These are phyloP conservation scores for Brachionus rotundiformis DNA, from an alignment of 1,140 invertebrate genomes.

Conservation along the genomic window DNA sequence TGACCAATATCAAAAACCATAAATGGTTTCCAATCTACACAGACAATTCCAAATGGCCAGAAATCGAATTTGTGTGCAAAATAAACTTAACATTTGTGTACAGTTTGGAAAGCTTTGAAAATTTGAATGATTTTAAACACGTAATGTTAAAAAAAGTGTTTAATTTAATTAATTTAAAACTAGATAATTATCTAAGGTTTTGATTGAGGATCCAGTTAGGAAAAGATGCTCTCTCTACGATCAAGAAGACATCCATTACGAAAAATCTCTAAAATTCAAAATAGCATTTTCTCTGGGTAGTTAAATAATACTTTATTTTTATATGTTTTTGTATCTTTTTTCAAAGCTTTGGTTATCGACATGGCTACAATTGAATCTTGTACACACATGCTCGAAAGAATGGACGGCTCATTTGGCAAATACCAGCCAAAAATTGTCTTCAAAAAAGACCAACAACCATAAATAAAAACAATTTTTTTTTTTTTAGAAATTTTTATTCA, in stretches of 20 bases:
- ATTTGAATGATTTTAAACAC: conserved; percentile 18
- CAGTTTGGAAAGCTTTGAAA: background rate
- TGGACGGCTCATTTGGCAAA: background rate
- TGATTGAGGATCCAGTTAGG: background rate
- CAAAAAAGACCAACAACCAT: background rate
- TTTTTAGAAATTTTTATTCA: background rate
- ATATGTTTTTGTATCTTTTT: background rate
- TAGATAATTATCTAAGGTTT: background rate
- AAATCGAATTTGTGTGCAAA: conserved; percentile 39
- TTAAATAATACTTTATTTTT: background rate
- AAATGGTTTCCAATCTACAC: conserved; percentile 34
- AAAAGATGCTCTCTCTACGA: background rate
- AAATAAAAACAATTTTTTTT: background rate
- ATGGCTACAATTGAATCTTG: background rate
- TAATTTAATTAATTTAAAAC: background rate
- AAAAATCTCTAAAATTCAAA: background rate
- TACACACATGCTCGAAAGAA: background rate
- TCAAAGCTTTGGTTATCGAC: background rate
- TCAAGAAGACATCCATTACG: background rate
- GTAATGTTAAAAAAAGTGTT: conserved; percentile 1
- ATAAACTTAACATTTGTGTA: background rate
- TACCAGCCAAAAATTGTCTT: background rate
- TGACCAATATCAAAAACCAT: background rate
- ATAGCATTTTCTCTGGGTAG: background rate
- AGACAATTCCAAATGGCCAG: conserved; percentile 5